Base-by-base conservation (phyloP, 2,888 invertebrate genomes). In the Linnaemya vulpina region DNA sequence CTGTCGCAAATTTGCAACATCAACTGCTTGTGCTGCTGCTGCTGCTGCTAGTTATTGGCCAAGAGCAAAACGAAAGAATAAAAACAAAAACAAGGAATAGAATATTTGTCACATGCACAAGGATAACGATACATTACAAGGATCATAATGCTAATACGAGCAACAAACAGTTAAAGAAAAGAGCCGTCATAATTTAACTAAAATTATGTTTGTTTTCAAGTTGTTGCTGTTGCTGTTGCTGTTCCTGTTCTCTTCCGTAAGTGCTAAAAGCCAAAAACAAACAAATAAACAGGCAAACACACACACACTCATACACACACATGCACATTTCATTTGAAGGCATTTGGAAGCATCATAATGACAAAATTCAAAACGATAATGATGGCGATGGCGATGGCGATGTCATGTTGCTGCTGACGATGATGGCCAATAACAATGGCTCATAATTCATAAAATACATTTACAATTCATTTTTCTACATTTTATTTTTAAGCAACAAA, bases 121-220 rank as follows among this genome's bases (percentile, higher is more conserved):
- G 76, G 82, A 77, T 71, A 76, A 71, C 20, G 22, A 63, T 15
- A 60, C 58, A 51, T 35, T 46, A 65, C 49, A 70, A 78, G 70
- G 62, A 84, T 65, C 40, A 49, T 77, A 46, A 40, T 38, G 46
- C 20, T 76, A 67, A 60, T 22, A 58, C 15, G 51, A 75, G 43
- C 63, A 70, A 30, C 43, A 73, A 51, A 67, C 38, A 74, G 78
- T 53, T 63, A 83, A 86, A 83, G 86, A 71, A 77, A 78, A 43
- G 11, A 86, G 86, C 81, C 84, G 86, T 87, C 87, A 87, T 87
- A 87, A 87, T 87, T 87, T 87, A 85, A 80, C 77, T 53, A 65
- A 84, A 86, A 87, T 87, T 85, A 87, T 87, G 85, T 62, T 81
- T 73, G 60, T 53, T 74, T 73, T 70, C 22, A 25, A 62, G 17